Conservation (phyloP, 1,140 invertebrate species). For the Caenorhabditis inopinata region DNA sequence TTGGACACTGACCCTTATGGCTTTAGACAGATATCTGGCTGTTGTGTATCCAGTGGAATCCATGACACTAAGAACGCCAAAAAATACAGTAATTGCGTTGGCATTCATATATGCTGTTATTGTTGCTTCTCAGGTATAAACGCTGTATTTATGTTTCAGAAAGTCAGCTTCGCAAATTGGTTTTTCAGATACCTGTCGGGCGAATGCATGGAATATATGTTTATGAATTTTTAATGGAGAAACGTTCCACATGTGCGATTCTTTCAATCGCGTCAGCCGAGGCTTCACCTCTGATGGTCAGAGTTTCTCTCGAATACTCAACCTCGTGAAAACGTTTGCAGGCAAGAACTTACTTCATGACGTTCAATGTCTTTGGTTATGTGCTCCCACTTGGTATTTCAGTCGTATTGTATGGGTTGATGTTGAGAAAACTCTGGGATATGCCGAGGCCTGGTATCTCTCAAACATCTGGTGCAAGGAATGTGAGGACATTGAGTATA, state of each 20-base stretch:
- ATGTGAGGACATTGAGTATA: not conserved
- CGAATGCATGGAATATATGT: slow-evolving; percentile 74
- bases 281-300: slow-evolving; percentile 55
- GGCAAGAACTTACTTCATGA: slow-evolving; percentile 65
- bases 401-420: slow-evolving; percentile 83
- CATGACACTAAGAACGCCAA: slow-evolving; percentile 82
- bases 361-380: slow-evolving; percentile 69
- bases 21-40: slow-evolving; percentile 86
- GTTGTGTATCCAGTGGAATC: slow-evolving; percentile 89
- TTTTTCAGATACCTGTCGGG: slow-evolving; percentile 44
- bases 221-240: slow-evolving; percentile 68
- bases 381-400: slow-evolving; percentile 74
- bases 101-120: slow-evolving; percentile 55
- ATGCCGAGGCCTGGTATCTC: slow-evolving; percentile 51
- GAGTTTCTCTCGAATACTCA: too few species aligned
- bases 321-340: slow-evolving; percentile 35
- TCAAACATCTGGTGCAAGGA: slow-evolving; percentile 19
- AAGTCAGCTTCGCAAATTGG: not conserved
- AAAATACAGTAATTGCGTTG: slow-evolving; percentile 73
- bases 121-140: slow-evolving; percentile 54
- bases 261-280: slow-evolving; percentile 58
- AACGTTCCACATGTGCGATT: slow-evolving; percentile 59
- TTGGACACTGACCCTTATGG: slow-evolving; percentile 91
- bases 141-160: too few species aligned
- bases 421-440: slow-evolving; percentile 84